Base-by-base conservation (phyloP, 2,797 vertebrate species). In the Nasua narica region DNA sequence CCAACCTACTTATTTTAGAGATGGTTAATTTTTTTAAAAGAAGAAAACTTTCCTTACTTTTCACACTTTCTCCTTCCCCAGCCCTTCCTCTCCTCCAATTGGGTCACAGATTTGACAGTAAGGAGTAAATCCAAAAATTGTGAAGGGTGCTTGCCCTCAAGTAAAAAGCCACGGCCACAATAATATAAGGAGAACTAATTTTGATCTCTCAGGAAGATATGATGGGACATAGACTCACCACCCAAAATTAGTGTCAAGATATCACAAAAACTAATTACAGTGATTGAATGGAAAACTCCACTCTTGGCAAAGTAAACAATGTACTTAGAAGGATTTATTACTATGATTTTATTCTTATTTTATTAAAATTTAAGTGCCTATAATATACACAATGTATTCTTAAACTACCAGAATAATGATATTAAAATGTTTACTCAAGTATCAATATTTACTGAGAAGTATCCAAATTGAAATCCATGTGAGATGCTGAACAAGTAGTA, bases 361-460 rank as follows among this genome's bases (percentile, higher is more conserved):
- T 92, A 62, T 79, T 97, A 96, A 97, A 89, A 95, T 95, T 29
- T 92, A 92, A 92, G 27, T 67, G 11, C 16, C 65, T 90, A 48
- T 52, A 62, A 58, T n/a, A 2, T 70, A 19, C 32, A 37, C 48
- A 92, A 21, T 74, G 32, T 52, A 90, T 84, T 95, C 83, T 93
- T 96, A 93, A 92, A 62, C 87, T 83, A 87, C 27, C 48, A 95
- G 48, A 95, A 95, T 62, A 82, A 88, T 87, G 8, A 40, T 60
- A 83, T 43, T 96, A 84, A 96, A 94, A 95, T 84, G 87, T 90
- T 65, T 96, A 91, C 65, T 69, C 91, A 93, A 79, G 23, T 82
- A 52, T 83, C 35, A 86, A 23, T 52, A 92, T 79, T 90, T 91
- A 85, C 58, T 85, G 14, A 43, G 50, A 96, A 72, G 46, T 69